Evolutionary conservation across 2,888 invertebrate genomes (phyloP).

Genomic region (Drosophila leonis): DNA sequence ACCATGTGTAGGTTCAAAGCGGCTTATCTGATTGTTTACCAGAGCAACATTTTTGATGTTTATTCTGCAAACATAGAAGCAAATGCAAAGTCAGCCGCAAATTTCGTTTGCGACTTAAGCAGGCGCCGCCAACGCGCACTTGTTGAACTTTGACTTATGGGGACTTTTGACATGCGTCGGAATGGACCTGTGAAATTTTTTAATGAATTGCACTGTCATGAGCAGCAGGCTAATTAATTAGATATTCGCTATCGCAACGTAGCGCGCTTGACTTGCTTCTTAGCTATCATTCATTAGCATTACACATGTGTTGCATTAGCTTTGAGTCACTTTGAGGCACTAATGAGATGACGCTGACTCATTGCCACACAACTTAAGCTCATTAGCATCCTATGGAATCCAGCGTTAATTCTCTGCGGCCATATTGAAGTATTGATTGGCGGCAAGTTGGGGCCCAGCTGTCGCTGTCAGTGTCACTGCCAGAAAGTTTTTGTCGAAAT

Average conservation of each 20-base stretch:
- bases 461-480: conserved; percentile 25
- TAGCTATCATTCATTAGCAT: conserved; percentile 42
- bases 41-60: conserved; percentile 69
- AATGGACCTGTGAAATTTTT: conserved; percentile 33
- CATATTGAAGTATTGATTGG: conserved; percentile 55
- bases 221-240: conserved; percentile 63
- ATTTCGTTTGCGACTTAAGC: conserved; percentile 61
- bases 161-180: conserved; percentile 21
- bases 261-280: conserved; percentile 12
- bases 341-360: conserved; percentile 51
- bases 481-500: conserved; percentile 55
- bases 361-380: conserved; percentile 48
- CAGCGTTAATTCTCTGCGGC: conserved; percentile 2
- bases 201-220: conserved; percentile 63
- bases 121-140: conserved; percentile 53
- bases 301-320: conserved; percentile 50
- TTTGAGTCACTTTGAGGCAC: conserved; percentile 32
- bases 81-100: conserved; percentile 50
- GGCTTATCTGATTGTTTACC: conserved; percentile 80
- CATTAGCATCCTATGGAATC: conserved; percentile 42
- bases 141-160: conserved; percentile 61
- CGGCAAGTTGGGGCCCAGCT: conserved; percentile 28
- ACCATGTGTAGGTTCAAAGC: conserved; percentile 21
- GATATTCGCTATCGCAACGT: neutral
- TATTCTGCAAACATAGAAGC: conserved; percentile 61